phyloP scores from a whole-genome alignment of 2,797 vertebrate species.

The Numenius phaeopus region DNA sequence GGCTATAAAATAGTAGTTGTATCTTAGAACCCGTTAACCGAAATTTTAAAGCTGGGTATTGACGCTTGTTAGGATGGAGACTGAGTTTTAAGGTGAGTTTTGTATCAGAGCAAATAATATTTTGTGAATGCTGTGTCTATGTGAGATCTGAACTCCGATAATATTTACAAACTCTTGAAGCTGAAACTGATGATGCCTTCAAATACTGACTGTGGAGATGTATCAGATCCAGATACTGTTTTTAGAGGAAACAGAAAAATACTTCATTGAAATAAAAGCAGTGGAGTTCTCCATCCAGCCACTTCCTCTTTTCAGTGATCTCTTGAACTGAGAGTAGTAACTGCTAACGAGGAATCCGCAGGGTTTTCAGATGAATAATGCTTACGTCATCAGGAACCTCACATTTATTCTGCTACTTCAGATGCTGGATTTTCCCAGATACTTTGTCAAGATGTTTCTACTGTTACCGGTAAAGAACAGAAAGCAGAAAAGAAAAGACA shows the following conservation, averaged over 20 bases:
- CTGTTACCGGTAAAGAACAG: neutral
- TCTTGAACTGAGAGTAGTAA: neutral
- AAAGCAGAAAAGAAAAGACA: neutral
- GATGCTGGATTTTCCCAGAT: neutral
- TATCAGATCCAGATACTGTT: neutral
- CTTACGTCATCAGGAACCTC: neutral
- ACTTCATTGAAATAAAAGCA: neutral
- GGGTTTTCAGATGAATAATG: neutral
- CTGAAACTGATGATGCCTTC: neutral
- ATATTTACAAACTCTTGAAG: neutral
- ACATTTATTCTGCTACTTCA: neutral
- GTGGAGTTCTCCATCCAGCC: neutral
- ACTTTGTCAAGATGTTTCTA: neutral
- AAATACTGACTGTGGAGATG: neutral
- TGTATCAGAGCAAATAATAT: neutral
- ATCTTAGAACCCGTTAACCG: neutral
- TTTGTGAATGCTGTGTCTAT: neutral
- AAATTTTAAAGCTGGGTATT: neutral
- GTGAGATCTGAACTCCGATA: neutral
- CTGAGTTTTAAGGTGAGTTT: neutral
- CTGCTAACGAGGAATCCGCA: neutral
- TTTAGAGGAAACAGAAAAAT: conserved; percentile 4
- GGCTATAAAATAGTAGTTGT: neutral
- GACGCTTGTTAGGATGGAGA: neutral
- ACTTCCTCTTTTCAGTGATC: neutral